phyloP scores from a whole-genome alignment of 2,113 vertebrate genomes.

The Hemiscyllium ocellatum region DNA sequence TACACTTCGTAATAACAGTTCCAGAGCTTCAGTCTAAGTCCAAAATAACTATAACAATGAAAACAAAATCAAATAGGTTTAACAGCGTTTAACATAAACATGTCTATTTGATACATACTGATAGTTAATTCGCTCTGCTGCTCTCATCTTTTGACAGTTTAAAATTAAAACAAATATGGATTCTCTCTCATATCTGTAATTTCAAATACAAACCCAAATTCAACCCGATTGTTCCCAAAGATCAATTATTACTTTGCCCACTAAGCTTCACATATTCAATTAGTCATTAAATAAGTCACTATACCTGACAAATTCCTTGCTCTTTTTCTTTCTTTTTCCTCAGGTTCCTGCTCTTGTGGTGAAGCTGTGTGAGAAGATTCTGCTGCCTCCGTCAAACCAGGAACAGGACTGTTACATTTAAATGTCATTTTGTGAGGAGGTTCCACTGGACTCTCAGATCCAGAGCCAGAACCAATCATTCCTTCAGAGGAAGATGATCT shows the following conservation, averaged over 20 bases:
- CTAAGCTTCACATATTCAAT: neutral
- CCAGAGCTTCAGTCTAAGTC: neutral
- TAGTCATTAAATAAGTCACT: neutral
- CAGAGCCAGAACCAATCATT: neutral
- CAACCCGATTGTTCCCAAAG: too few species aligned
- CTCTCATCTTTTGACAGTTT: neutral
- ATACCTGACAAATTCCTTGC: neutral
- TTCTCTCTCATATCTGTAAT: too few species aligned
- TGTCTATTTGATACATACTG: too few species aligned
- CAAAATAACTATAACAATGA: neutral
- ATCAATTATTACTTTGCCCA: neutral
- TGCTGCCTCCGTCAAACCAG: neutral
- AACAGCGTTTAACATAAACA: neutral
- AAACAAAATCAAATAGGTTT: neutral
- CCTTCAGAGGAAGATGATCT: slow-evolving; percentile 14
- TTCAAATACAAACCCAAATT: neutral
- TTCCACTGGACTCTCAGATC: neutral
- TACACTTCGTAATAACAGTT: too few species aligned
- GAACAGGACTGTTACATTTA: neutral
- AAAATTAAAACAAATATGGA: neutral
- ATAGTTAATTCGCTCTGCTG: neutral
- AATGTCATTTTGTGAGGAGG: slow-evolving; percentile 24
- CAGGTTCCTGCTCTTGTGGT: neutral
- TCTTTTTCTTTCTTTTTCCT: neutral
- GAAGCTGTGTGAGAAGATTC: neutral